A percentile compares a stretch with the other conserved stretches of the same genome.
phyloP scores from a whole-genome alignment of 2,888 invertebrate species.

The Tridacna crocea region DNA sequence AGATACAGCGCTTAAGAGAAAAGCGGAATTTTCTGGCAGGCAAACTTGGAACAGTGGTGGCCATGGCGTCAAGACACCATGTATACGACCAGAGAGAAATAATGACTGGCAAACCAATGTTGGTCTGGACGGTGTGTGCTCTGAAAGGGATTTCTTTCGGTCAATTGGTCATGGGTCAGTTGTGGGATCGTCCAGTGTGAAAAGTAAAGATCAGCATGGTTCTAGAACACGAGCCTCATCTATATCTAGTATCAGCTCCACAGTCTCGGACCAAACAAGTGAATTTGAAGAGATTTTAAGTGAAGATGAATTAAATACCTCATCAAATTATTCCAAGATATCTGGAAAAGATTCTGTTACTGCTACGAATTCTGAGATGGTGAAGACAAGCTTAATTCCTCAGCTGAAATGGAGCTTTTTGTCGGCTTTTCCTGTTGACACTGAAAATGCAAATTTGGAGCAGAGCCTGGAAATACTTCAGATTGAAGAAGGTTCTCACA shows the following conservation, averaged over 20 bases:
- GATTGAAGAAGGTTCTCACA: constrained; percentile 29
- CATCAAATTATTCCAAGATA: constrained; percentile 41
- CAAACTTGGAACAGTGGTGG: constrained; percentile 20
- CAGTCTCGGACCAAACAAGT: constrained; percentile 48
- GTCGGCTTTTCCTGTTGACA: not conserved
- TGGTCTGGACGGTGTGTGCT: constrained; percentile 18
- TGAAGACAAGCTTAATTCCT: not conserved
- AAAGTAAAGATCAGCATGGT: constrained; percentile 20
- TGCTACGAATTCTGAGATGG: not conserved
- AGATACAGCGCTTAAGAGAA: constrained; percentile 9
- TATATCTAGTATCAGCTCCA: constrained; percentile 42
- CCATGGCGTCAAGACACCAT: constrained; percentile 5
- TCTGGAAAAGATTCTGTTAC: constrained; percentile 29
- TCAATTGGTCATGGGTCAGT: constrained; percentile 8
- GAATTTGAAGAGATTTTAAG: constrained; percentile 56
- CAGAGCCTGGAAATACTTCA: constrained; percentile 41
- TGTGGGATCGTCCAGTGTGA: constrained; percentile 1
- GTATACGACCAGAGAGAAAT: not conserved
- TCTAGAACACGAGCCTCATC: constrained; percentile 20
- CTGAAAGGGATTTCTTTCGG: constrained; percentile 8
- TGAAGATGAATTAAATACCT: constrained; percentile 47
- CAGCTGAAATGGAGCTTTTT: constrained; percentile 15
- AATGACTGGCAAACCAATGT: not conserved
- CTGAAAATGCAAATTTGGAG: not conserved
- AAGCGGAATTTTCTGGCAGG: constrained; percentile 7